Base-by-base conservation (phyloP, 2,888 invertebrate species). In the Barypeithes pellucidus region DNA sequence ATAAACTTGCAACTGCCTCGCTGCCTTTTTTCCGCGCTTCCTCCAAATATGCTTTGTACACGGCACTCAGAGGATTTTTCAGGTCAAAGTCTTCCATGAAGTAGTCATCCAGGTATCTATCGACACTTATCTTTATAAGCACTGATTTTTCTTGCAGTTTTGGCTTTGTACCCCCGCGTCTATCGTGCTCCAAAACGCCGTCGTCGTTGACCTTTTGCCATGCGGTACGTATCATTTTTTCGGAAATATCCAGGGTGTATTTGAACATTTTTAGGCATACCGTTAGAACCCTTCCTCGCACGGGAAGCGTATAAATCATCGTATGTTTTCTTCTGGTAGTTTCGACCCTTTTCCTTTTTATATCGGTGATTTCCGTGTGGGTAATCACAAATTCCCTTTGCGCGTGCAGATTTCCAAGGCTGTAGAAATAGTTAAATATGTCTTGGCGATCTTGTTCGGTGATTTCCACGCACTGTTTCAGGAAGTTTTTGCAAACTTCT, bases 171-270 rank as follows among this genome's bases (percentile, higher is more conserved):
- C 47, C 47, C 7, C 47, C 47, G 20, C 47, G 20, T 20, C 11
- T 47, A 4, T 47, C 47, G 0, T n/a, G 47, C 18, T 47, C 47
- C 18, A 47, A 22, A 3, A 47, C 47, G 3, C 47, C 47, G 5
- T 47, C 20, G 9, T 47, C 47, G 47, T 47, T 47, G 11, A 47
- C 47, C 22, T 47, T 47, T 47, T 47, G 47, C 47, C 47, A 47
- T 18, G 22, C 47, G 11, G 47, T 47, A 47, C 47, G 47, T 18
- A 47, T 18, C 18, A 22, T 47, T 47, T 47, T 47, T 18, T 47
- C 47, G 5, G 47, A 20, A 12, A 47, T 47, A 47, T 20, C 12
- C 22, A 47, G 11, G 9, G 47, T 47, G 22, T 47, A n/a, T 11
- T 20, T 47, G 11, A 47, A 47, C 47, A 47, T 47, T 47, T 47